Percentiles rank a stretch among this genome's conserved stretches.
Conservation (phyloP, 2,797 vertebrate genomes). For the Peromyscus melanophrys region DNA sequence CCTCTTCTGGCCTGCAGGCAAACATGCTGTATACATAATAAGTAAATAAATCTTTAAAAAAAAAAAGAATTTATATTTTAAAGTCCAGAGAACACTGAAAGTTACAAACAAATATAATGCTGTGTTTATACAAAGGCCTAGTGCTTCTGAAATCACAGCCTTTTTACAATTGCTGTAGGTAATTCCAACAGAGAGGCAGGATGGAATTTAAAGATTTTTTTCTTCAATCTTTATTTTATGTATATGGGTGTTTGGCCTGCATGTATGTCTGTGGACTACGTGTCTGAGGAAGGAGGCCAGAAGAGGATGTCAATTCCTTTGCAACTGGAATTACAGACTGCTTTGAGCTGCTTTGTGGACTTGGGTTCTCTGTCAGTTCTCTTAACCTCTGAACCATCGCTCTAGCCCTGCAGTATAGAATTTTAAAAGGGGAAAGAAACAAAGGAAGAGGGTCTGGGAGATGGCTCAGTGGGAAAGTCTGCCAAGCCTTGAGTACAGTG, state of each 20-base stretch:
- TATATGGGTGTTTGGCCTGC: background rate
- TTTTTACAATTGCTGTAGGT: background rate
- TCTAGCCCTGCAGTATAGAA: background rate
- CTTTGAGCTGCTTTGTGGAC: background rate
- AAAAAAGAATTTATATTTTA: background rate
- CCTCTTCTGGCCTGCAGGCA: too few species aligned
- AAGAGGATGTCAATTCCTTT: background rate
- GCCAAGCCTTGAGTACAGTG: too few species aligned
- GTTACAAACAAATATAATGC: background rate
- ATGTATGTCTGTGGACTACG: background rate
- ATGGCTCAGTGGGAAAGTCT: background rate
- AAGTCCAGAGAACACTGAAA: constrained; percentile 8
- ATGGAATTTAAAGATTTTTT: background rate
- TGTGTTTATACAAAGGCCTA: background rate
- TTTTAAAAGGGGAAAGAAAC: background rate
- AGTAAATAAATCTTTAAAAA: too few species aligned
- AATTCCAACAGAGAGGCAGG: constrained; percentile 37
- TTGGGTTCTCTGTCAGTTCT: background rate
- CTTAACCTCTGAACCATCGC: background rate
- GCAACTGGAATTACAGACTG: background rate
- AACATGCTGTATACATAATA: too few species aligned
- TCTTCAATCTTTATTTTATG: background rate
- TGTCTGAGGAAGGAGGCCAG: background rate
- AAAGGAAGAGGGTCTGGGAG: background rate
- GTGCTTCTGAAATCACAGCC: background rate